Conservation (phyloP, 2,797 vertebrate genomes). For the Epinephelus awoara region DNA sequence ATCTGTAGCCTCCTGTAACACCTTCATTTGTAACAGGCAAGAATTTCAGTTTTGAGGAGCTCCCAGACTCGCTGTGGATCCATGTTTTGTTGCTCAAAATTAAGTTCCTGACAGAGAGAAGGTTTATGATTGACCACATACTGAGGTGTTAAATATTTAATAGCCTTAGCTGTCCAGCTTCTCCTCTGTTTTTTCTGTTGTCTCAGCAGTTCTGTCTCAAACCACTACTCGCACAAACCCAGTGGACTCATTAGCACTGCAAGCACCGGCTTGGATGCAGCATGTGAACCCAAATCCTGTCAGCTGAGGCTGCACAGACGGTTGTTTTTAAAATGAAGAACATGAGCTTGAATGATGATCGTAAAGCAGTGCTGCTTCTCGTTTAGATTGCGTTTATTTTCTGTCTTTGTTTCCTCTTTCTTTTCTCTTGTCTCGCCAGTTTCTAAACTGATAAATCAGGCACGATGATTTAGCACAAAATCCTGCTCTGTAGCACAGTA, state of each 20-base stretch:
- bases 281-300: constrained; percentile 20
- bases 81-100: constrained; percentile 15
- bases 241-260: constrained; percentile 44
- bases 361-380: neutral
- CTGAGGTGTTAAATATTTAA: constrained; percentile 70
- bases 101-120: constrained; percentile 27
- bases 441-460: constrained; percentile 6
- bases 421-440: neutral
- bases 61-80: neutral
- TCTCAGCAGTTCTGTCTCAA: constrained; percentile 64
- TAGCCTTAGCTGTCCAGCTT: constrained; percentile 40
- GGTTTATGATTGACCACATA: constrained; percentile 62
- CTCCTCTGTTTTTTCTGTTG: constrained; percentile 43
- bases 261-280: constrained; percentile 27
- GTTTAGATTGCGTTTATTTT: neutral
- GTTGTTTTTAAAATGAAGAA: constrained; percentile 36
- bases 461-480: constrained; percentile 54
- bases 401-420: neutral
- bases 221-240: constrained; percentile 29
- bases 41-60: neutral
- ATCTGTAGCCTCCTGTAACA: constrained; percentile 14
- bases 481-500: constrained; percentile 42
- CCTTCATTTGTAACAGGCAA: constrained; percentile 27
- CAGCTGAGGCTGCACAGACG: neutral
- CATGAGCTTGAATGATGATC: constrained; percentile 1